Evolutionary conservation across 2,797 vertebrate genomes (phyloP).

Genomic region (Catostomus latipinnis): DNA sequence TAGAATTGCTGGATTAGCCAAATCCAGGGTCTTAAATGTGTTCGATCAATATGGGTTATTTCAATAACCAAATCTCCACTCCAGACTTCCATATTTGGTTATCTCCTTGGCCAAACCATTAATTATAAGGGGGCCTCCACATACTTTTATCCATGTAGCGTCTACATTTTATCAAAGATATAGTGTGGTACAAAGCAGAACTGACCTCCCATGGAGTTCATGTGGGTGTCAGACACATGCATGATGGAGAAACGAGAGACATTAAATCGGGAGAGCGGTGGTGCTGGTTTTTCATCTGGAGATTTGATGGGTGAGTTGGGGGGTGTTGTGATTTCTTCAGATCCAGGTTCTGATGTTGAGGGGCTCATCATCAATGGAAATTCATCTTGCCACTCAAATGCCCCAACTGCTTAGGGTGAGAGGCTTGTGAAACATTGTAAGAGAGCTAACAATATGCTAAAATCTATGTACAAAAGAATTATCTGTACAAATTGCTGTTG

Average conservation of each 20-base stretch:
- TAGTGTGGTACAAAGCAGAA: neutral
- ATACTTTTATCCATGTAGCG: too few relatives aligned
- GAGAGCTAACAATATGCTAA: too few relatives aligned
- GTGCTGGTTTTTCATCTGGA: conserved; percentile 72
- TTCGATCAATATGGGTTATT: neutral
- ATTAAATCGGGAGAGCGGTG: conserved; percentile 87
- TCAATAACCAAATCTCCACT: neutral
- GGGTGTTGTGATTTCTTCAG: conserved; percentile 54
- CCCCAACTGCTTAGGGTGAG: conserved; percentile 69
- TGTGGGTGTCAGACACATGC: conserved; percentile 87
- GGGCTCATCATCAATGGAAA: conserved; percentile 71
- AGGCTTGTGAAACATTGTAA: neutral
- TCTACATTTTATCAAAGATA: too few relatives aligned
- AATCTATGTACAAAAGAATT: too few relatives aligned
- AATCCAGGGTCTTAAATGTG: too few relatives aligned
- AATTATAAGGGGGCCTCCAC: too few relatives aligned
- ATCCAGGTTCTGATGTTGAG: conserved; percentile 67
- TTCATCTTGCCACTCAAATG: conserved; percentile 78
- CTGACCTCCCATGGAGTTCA: conserved; percentile 84
- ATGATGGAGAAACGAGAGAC: conserved; percentile 97
- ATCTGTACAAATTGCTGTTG: neutral
- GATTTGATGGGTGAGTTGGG: conserved; percentile 63
- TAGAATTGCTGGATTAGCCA: too few relatives aligned
- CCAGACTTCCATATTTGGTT: too few relatives aligned
- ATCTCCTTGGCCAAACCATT: too few relatives aligned